Percentiles rank a stretch among this genome's conserved stretches.
Evolutionary conservation across 1,140 invertebrate genomes (phyloP).

Genomic region (Diuraphis noxia): DNA sequence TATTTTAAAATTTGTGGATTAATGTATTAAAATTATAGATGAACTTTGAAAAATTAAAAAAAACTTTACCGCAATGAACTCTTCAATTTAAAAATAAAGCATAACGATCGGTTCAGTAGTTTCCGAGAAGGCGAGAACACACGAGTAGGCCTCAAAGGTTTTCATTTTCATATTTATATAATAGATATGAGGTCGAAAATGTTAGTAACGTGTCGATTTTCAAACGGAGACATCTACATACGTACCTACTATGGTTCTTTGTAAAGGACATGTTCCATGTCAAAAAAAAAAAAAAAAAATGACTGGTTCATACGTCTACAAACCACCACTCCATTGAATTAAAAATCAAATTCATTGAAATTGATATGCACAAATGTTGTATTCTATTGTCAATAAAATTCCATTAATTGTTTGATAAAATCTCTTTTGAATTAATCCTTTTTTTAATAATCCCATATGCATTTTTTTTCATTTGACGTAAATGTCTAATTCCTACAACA

Average conservation of each 20-base stretch:
- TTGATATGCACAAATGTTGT: not conserved
- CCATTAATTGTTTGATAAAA: conserved; percentile 8
- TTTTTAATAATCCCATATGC: not conserved
- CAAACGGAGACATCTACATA: not conserved
- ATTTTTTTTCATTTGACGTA: not conserved
- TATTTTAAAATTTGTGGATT: not conserved
- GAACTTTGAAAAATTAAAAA: too few species aligned
- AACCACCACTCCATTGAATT: not conserved
- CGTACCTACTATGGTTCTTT: too few species aligned
- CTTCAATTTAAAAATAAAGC: too few species aligned
- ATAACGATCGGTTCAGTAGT: too few species aligned
- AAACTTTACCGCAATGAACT: too few species aligned
- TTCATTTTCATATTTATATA: not conserved
- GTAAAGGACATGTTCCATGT: not conserved
- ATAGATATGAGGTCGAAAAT: not conserved
- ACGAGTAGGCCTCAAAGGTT: too few species aligned
- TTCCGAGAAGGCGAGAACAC: too few species aligned
- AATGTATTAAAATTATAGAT: too few species aligned
- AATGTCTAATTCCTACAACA: not conserved
- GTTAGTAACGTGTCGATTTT: not conserved
- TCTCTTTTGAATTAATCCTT: not conserved
- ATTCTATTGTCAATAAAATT: not conserved
- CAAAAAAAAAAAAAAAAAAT: not conserved
- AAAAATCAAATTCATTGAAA: conserved; percentile 11
- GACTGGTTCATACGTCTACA: not conserved